phyloP scores from a whole-genome alignment of 2,113 vertebrate species.

The Silurus asotus region DNA sequence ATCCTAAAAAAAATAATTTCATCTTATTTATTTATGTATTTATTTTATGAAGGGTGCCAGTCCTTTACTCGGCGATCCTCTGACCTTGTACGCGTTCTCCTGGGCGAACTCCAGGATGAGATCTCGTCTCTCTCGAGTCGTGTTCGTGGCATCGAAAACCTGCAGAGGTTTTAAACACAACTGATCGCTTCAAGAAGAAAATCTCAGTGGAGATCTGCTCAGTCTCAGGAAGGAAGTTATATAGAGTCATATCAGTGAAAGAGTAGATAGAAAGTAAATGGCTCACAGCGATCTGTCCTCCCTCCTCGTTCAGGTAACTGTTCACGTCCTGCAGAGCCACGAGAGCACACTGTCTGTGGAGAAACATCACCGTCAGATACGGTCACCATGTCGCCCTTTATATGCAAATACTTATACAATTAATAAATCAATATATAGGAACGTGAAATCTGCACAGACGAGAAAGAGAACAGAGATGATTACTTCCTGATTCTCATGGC shows the following conservation, averaged over 20 bases:
- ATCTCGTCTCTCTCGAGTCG: constrained; percentile 73
- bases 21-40: too few species aligned
- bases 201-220: not conserved
- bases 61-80: not conserved
- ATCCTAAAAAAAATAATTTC: too few species aligned
- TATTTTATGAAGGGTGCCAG: not conserved
- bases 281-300: constrained; percentile 93
- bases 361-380: constrained; percentile 1
- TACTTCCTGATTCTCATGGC: constrained; percentile 96
- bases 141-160: constrained; percentile 80
- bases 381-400: not conserved
- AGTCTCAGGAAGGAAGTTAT: too few species aligned
- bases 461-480: too few species aligned
- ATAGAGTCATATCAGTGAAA: too few species aligned
- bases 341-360: constrained; percentile 84
- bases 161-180: constrained; percentile 41
- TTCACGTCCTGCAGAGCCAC: constrained; percentile 92
- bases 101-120: constrained; percentile 70
- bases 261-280: not conserved
- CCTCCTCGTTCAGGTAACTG: constrained; percentile 84
- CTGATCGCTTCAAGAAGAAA: not conserved
- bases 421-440: too few species aligned
- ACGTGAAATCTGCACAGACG: too few species aligned
- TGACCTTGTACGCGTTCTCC: constrained; percentile 71
- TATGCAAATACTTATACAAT: constrained; percentile 50